These are phyloP conservation scores for Diuraphis noxia DNA, from an alignment of 1,140 invertebrate species.

Conservation along the genomic window DNA sequence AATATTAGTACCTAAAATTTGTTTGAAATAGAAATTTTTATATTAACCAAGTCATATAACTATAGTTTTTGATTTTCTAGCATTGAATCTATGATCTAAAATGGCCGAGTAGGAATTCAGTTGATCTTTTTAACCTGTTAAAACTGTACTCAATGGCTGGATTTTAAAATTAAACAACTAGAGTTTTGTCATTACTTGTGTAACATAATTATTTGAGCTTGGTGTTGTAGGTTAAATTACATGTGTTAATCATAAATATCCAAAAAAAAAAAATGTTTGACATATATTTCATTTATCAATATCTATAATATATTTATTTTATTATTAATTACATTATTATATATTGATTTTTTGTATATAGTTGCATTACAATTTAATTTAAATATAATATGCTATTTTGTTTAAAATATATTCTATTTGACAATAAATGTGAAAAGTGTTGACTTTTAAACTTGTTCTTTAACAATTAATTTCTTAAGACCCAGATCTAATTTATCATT, in stretches of 20 bases:
- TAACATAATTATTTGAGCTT: not conserved
- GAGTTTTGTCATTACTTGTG: not conserved
- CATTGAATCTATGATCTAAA: not conserved
- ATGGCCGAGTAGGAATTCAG: not conserved
- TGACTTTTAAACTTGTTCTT: not conserved
- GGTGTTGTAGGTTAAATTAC: not conserved
- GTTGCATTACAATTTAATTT: not conserved
- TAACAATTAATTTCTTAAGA: not conserved
- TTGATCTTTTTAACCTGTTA: not conserved
- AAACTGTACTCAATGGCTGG: not conserved
- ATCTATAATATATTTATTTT: conserved; percentile 13
- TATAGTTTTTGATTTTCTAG: not conserved
- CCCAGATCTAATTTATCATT: not conserved
- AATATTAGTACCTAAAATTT: not conserved
- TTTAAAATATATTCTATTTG: not conserved
- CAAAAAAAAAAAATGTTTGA: not conserved
- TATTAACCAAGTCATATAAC: not conserved
- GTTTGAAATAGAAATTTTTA: not conserved
- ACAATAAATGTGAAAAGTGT: conserved; percentile 14
- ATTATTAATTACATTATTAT: conserved; percentile 14
- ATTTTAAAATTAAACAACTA: not conserved
- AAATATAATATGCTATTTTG: not conserved
- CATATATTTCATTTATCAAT: not conserved
- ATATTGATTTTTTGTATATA: not conserved
- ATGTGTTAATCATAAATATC: not conserved